phyloP scores from a whole-genome alignment of 2,888 invertebrate genomes.

The Parnassius mnemosyne region DNA sequence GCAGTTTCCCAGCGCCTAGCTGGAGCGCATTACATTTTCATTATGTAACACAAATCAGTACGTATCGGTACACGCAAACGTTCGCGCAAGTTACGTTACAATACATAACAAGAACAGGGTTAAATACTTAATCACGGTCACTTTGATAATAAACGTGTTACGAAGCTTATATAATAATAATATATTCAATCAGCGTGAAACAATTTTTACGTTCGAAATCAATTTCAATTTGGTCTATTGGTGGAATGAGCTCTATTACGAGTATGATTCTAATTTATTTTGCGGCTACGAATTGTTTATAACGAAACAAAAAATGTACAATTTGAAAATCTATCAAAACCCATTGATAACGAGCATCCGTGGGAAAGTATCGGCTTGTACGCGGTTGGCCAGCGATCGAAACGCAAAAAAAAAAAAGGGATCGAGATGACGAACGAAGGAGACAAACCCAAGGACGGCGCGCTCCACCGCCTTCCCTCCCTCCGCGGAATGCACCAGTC shows the following conservation, averaged over 20 bases:
- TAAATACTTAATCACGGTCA: slow-evolving; percentile 33
- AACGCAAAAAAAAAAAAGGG: slow-evolving; percentile 72
- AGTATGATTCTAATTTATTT: slow-evolving; percentile 18
- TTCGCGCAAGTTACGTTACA: slow-evolving; percentile 35
- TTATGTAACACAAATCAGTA: slow-evolving; percentile 71
- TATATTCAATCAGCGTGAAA: background rate
- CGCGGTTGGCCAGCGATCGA: slow-evolving; percentile 60
- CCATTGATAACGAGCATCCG: slow-evolving; percentile 57
- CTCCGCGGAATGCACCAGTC: slow-evolving; percentile 55
- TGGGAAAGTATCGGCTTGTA: slow-evolving; percentile 71
- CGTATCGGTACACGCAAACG: slow-evolving; percentile 34
- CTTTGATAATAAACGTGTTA: background rate
- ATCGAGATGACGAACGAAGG: slow-evolving; percentile 64
- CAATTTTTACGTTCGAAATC: background rate
- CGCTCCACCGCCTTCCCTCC: slow-evolving; percentile 40
- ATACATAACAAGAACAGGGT: slow-evolving; percentile 37
- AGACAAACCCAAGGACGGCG: slow-evolving; percentile 64
- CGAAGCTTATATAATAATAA: background rate
- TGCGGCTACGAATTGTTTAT: slow-evolving; percentile 8
- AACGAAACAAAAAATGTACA: slow-evolving; percentile 54
- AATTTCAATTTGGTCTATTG: background rate
- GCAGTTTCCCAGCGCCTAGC: slow-evolving; percentile 22
- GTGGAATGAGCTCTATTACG: slow-evolving; percentile 8
- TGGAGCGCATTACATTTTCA: slow-evolving; percentile 39
- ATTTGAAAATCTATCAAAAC: slow-evolving; percentile 61